Conservation (phyloP, 1,140 invertebrate species). For the Heliconius melpomene region DNA sequence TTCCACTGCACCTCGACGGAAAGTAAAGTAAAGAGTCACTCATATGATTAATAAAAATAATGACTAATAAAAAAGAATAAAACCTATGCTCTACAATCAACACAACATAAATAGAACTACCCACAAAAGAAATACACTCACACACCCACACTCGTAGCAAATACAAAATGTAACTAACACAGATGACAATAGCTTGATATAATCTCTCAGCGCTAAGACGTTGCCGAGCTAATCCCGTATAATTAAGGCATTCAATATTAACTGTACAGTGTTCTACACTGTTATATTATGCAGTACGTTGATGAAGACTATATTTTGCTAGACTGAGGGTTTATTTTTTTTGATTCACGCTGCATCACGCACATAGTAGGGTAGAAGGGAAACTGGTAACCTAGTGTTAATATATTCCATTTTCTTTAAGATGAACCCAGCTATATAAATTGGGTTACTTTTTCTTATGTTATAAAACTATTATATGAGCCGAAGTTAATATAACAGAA, state of each 20-base stretch:
- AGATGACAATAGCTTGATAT: constrained; percentile 20
- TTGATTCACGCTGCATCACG: not conserved
- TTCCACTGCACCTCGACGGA: too few relatives aligned
- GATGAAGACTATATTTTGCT: not conserved
- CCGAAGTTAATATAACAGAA: too few relatives aligned
- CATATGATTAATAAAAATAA: too few relatives aligned
- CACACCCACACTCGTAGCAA: not conserved
- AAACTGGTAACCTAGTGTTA: too few relatives aligned
- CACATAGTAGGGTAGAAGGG: too few relatives aligned
- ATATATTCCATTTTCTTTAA: too few relatives aligned
- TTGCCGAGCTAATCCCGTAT: constrained; percentile 30
- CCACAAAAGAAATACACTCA: not conserved
- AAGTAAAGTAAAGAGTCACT: too few relatives aligned
- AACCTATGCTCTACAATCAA: too few relatives aligned
- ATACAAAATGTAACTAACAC: constrained; percentile 11
- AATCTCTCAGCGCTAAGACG: constrained; percentile 30
- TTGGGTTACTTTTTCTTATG: too few relatives aligned
- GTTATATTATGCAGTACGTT: constrained; percentile 29
- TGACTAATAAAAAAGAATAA: too few relatives aligned
- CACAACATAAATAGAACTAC: not conserved
- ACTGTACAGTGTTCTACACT: constrained; percentile 24
- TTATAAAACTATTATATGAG: too few relatives aligned
- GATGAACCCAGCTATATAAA: too few relatives aligned
- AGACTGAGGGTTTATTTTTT: not conserved
- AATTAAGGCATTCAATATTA: constrained; percentile 44